Conservation (phyloP, 2,113 vertebrate species). For the Phoenicopterus ruber region DNA sequence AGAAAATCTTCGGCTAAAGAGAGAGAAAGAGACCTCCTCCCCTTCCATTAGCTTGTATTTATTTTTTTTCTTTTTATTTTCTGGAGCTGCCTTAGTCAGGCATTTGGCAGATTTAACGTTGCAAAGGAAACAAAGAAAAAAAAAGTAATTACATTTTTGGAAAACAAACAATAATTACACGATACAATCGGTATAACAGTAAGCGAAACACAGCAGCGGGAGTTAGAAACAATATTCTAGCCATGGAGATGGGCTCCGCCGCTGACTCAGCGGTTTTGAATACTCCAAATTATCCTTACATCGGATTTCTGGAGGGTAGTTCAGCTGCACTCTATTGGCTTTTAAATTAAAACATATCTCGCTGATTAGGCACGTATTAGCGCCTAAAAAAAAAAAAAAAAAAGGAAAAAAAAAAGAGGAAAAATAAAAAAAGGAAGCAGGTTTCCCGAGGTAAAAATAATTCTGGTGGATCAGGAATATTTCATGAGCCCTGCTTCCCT, state of each 20-base stretch:
- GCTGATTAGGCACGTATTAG: not conserved
- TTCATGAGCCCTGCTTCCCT: not conserved
- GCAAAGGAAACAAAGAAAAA: slow-evolving; percentile 44
- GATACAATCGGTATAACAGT: slow-evolving; percentile 57
- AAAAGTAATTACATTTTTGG: slow-evolving; percentile 75
- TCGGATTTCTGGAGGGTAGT: not conserved
- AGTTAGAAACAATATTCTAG: slow-evolving; percentile 39
- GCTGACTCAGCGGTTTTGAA: slow-evolving; percentile 68
- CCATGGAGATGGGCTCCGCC: not conserved
- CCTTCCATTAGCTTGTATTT: not conserved
- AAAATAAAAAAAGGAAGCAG: not conserved
- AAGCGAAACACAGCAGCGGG: slow-evolving; percentile 45
- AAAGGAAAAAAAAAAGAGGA: too few species aligned
- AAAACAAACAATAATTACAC: slow-evolving; percentile 76
- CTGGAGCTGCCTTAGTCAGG: not conserved
- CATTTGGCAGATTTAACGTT: slow-evolving; percentile 44
- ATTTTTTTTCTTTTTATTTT: not conserved
- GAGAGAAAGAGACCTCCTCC: not conserved
- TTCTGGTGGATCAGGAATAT: not conserved
- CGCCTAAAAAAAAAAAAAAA: not conserved
- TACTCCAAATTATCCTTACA: slow-evolving; percentile 2
- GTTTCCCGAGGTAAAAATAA: not conserved
- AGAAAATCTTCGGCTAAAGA: not conserved
- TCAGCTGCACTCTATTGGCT: slow-evolving; percentile 31
- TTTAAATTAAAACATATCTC: slow-evolving; percentile 39